Evolutionary conservation across 2,888 invertebrate species (phyloP), one percentile per base, ranked within the genome.

Genomic region (Cheilosia vulpina): DNA sequence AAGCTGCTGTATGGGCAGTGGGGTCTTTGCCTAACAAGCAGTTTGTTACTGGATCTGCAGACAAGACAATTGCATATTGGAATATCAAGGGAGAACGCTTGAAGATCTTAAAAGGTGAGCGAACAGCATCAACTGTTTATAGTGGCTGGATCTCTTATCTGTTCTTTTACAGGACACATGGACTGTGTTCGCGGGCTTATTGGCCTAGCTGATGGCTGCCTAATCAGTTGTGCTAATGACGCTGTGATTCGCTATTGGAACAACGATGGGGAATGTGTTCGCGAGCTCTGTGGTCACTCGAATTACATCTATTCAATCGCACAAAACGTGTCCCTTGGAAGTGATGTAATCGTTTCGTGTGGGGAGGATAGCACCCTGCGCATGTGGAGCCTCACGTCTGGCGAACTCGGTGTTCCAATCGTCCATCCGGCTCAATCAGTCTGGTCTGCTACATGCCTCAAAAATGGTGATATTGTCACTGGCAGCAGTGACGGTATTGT

Each of bases 201-300:
- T 0, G 94, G 95, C 1, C 93, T 97, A 9, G 95, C 94, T 69
- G 91, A 94, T n/a, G 94, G 95, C 47, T 94, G 95, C 53, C 97
- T 99, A 91, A 92, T 98, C 1, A 98, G 98, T 58, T 97, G 97
- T 90, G 95, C 97, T 31, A 99, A 99, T 92, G 99, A 99, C 93
- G 96, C 97, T 0, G 94, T 96, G 0, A 94, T 99, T 55, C 94
- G 96, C 87, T 93, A 95, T 68, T 99, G 99, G 99, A 94, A 95
- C 4, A 94, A 94, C 76, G 93, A 94, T 62, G 98, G 98, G 27
- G 95, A 96, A 88, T 96, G 96, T 90, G 91, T 97, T 6, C 94
- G 95, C 69, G 95, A 95, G 75, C 95, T 95, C 89, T 95, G 95
- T 91, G 97, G 97, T 0, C 98, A 98, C 91, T 94, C 95, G 50